Conservation (phyloP, 2,113 vertebrate genomes). For the Pionites leucogaster region DNA sequence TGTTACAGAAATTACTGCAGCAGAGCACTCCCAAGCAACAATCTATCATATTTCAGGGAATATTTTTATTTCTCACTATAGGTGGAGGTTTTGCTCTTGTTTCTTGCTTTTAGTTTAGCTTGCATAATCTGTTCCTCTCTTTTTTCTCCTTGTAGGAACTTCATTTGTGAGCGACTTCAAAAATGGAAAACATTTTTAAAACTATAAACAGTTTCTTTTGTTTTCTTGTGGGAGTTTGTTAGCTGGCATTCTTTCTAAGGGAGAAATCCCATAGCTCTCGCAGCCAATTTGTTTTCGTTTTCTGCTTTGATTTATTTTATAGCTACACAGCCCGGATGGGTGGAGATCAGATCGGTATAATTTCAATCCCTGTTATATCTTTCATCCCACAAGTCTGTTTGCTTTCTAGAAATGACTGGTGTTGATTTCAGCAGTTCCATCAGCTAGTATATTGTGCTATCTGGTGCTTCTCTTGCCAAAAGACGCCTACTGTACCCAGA, state of each 20-base stretch:
- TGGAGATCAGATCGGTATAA: constrained; percentile 33
- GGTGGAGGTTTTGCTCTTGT: not conserved
- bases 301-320: constrained; percentile 43
- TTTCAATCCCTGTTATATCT: not conserved
- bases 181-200: constrained; percentile 48
- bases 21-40: not conserved
- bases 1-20: not conserved
- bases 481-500: not conserved
- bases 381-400: constrained; percentile 7
- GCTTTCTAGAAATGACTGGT: constrained; percentile 18
- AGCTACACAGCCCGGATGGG: constrained; percentile 40
- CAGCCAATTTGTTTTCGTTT: constrained; percentile 47
- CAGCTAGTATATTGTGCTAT: not conserved
- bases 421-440: constrained; percentile 23
- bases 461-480: not conserved
- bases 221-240: not conserved
- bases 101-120: not conserved
- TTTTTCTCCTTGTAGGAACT: constrained; percentile 6
- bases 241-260: constrained; percentile 32
- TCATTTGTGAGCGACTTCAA: not conserved
- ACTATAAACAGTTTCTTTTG: constrained; percentile 5
- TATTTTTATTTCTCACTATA: not conserved
- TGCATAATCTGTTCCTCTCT: not conserved
- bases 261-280: not conserved
- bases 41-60: not conserved